Evolutionary conservation across 2,113 vertebrate species (phyloP).

Genomic region (Poicephalus meyeri): DNA sequence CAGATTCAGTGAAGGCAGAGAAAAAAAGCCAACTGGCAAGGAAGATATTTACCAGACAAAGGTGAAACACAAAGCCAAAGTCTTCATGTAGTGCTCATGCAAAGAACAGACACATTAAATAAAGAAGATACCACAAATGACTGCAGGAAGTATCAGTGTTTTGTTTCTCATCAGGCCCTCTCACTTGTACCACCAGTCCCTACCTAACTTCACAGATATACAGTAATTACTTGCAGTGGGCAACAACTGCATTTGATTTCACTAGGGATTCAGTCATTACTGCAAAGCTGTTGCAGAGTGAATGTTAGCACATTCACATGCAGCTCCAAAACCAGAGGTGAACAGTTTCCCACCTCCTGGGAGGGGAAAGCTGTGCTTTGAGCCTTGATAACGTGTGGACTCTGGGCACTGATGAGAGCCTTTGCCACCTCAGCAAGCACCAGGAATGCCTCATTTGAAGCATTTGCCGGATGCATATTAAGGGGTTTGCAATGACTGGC

Average conservation of each 20-base stretch:
- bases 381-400: neutral
- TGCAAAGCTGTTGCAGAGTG: neutral
- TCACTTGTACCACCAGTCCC: neutral
- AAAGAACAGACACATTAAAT: neutral
- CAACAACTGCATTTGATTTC: neutral
- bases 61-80: neutral
- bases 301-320: neutral
- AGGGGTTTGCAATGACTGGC: constrained; percentile 11
- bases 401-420: neutral
- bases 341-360: neutral
- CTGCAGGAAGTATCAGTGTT: neutral
- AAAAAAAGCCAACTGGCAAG: neutral
- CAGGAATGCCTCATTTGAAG: neutral
- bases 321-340: neutral
- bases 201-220: neutral
- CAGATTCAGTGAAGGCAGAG: neutral
- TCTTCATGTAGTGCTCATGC: neutral
- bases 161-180: neutral
- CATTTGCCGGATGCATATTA: neutral
- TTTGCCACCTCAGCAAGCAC: constrained; percentile 22
- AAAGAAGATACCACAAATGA: neutral
- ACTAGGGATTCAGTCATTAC: neutral
- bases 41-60: neutral
- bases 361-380: neutral
- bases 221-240: neutral